A percentile compares a stretch with the other conserved stretches of the same genome.
These are phyloP conservation scores for Apamea crenata DNA, from an alignment of 2,888 invertebrate genomes.

Conservation along the genomic window DNA sequence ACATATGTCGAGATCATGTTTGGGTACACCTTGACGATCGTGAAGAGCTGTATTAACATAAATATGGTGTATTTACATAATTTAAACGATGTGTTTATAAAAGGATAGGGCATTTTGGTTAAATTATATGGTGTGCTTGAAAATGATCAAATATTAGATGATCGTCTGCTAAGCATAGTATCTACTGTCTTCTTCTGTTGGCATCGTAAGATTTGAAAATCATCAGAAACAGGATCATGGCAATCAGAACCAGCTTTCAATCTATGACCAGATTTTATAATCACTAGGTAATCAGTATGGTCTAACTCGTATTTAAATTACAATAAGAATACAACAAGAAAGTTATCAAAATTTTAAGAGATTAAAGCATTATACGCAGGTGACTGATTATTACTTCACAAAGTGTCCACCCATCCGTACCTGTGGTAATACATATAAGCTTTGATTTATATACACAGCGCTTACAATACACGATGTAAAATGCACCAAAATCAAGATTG, in stretches of 20 bases:
- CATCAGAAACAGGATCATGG: background rate
- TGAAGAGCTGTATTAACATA: constrained; percentile 55
- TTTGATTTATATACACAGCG: background rate
- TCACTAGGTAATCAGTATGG: background rate
- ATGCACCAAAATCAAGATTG: background rate
- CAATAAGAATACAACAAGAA: background rate
- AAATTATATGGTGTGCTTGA: background rate
- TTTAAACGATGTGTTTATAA: constrained; percentile 23
- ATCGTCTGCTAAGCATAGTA: background rate
- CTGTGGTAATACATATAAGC: too few relatives aligned
- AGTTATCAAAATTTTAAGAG: too few relatives aligned
- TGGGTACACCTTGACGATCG: constrained; percentile 56
- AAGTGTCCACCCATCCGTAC: background rate
- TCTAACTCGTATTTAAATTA: background rate
- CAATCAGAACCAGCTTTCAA: background rate
- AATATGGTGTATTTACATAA: constrained; percentile 37
- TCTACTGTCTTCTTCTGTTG: background rate
- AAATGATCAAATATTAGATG: background rate
- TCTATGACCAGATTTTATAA: background rate
- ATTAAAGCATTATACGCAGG: background rate
- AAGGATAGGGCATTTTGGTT: background rate
- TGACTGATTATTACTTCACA: background rate
- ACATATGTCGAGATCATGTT: constrained; percentile 52
- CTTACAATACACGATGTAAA: constrained; percentile 2
- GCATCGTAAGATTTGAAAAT: background rate